These are phyloP conservation scores for Marasmarcha lunaedactyla DNA, from an alignment of 2,888 invertebrate genomes.

Conservation along the genomic window DNA sequence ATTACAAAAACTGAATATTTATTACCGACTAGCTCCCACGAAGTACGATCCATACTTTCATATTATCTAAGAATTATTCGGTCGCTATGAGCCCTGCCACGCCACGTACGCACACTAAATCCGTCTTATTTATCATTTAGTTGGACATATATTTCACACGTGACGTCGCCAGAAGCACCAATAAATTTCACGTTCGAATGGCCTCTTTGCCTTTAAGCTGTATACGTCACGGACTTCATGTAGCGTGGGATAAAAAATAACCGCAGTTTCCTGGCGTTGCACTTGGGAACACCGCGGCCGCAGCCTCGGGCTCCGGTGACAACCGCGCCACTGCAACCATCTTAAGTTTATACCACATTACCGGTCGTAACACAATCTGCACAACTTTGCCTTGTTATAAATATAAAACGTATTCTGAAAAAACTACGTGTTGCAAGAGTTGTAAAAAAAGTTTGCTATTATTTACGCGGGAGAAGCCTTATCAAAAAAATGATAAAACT, in stretches of 20 bases:
- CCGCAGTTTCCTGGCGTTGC: slow-evolving; percentile 52
- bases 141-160: slow-evolving; percentile 37
- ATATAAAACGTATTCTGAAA: no score
- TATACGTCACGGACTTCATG: slow-evolving; percentile 26
- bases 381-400: slow-evolving; percentile 15
- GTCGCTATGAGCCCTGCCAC: neutral
- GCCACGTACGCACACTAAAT: slow-evolving; percentile 19
- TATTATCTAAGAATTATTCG: no score
- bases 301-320: slow-evolving; percentile 43
- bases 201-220: slow-evolving; percentile 23
- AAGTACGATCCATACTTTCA: no score
- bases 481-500: no score
- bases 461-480: no score
- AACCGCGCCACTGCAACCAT: slow-evolving; percentile 46
- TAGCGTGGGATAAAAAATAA: slow-evolving; percentile 35
- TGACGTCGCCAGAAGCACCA: slow-evolving; percentile 37
- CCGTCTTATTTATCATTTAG: slow-evolving; percentile 32
- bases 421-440: no score
- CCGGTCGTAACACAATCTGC: slow-evolving; percentile 22
- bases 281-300: slow-evolving; percentile 24
- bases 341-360: slow-evolving; percentile 33
- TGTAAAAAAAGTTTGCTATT: no score
- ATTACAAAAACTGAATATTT: no score
- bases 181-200: slow-evolving; percentile 48
- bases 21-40: no score